Evolutionary conservation across 2,888 invertebrate species (phyloP), one percentile per base, ranked within the genome.

Genomic region (Erebia epiphron): DNA sequence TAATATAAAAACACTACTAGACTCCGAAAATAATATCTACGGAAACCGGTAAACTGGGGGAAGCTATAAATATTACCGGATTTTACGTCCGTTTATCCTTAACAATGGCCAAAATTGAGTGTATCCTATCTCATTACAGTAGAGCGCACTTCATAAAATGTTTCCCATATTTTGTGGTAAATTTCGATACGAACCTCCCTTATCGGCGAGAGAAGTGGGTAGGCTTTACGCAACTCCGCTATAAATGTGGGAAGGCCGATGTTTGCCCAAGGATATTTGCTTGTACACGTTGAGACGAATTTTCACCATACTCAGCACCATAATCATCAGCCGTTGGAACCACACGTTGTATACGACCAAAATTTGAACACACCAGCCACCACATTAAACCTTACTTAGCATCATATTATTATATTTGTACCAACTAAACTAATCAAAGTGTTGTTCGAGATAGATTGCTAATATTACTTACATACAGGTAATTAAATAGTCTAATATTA

Each of bases 71-170:
- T 80, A 80, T 80, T 79, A 79, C 79, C 75, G 75, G 78, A 79
- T 79, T 81, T 81, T 79, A 80, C 78, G 78, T 80, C 75, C 76
- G 78, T 75, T 80, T 82, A 80, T 80, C 79, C 80, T 79, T 79
- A 81, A 80, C 81, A 82, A 80, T 81, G 79, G 78, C 79, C 78
- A 77, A 78, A 79, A 79, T 78, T 79, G 79, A 79, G 78, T 80
- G 77, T 79, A 79, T 76, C 79, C 79, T 80, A 83, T 82, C 79
- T 80, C 77, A 79, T 80, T 78, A 82, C 80, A 79, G 77, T 79
- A 79, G 79, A 79, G 74, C 77, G 79, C 79, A 82, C 81, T 81
- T 80, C 79, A 79, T 80, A 80, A 80, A 82, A 80, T 82, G 73
- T 77, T 79, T 75, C 75, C 75, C 78, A 78, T 79, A 79, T 80